Percentiles rank a stretch among this genome's conserved stretches.
Evolutionary conservation across 2,113 vertebrate genomes (phyloP).

Genomic region (Rhegmatorhina hoffmannsi): DNA sequence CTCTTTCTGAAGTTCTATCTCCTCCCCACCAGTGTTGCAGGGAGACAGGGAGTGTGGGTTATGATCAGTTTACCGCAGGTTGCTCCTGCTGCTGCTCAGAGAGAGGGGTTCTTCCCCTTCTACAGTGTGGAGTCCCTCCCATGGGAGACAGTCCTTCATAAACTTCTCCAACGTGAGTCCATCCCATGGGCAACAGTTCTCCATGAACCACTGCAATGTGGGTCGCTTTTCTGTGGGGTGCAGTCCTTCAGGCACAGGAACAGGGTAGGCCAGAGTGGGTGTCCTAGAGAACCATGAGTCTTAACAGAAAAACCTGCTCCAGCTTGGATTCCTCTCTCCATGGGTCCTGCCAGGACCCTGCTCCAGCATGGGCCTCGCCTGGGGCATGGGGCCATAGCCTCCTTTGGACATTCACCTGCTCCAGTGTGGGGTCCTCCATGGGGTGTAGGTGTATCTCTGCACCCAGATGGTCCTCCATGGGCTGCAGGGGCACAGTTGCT

Average conservation of each 20-base stretch:
- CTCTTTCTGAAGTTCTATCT: not conserved
- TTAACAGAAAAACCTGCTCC: not conserved
- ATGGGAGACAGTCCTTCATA: not conserved
- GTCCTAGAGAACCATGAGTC: not conserved
- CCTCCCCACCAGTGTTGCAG: not conserved
- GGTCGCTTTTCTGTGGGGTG: not conserved
- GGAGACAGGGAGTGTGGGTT: not conserved
- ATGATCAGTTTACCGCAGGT: not conserved
- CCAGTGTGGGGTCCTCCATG: not conserved
- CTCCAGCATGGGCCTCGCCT: not conserved
- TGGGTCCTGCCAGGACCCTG: not conserved
- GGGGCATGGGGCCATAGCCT: not conserved
- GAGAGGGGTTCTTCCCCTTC: not conserved
- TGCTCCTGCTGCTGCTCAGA: not conserved
- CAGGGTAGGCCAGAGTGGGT: not conserved
- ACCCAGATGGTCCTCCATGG: not conserved
- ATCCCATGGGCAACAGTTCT: not conserved
- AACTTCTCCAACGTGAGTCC: not conserved
- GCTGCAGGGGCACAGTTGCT: not conserved
- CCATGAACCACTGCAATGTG: too few relatives aligned
- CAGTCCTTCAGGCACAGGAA: not conserved
- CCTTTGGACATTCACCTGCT: not conserved
- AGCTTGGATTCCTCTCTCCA: not conserved
- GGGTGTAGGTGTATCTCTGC: not conserved
- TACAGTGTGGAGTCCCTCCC: not conserved